These are phyloP conservation scores for Vidua chalybeata DNA, from an alignment of 2,113 vertebrate genomes.

Conservation along the genomic window DNA sequence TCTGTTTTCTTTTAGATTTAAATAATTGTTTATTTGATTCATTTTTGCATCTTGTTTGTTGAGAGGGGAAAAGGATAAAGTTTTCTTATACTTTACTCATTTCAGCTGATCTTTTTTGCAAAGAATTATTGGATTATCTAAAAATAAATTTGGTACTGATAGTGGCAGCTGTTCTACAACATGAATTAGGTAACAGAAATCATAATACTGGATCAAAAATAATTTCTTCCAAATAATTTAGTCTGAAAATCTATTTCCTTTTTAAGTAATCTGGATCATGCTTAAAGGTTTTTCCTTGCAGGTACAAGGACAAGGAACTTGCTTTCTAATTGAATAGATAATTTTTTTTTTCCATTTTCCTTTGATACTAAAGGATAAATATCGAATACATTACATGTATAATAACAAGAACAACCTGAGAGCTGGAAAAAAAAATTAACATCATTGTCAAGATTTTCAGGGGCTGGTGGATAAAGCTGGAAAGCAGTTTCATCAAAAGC, in stretches of 20 bases:
- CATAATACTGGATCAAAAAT: not conserved
- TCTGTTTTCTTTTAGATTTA: not conserved
- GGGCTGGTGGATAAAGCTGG: not conserved
- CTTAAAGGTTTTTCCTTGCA: not conserved
- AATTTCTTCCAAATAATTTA: not conserved
- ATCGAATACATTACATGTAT: fast-evolving
- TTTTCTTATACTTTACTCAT: not conserved
- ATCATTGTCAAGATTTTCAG: not conserved
- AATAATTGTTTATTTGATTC: not conserved
- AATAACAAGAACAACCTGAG: not conserved
- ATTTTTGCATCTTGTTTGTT: not conserved
- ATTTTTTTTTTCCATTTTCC: not conserved
- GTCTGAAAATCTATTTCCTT: not conserved
- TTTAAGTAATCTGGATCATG: not conserved
- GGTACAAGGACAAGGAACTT: not conserved
- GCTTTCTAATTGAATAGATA: not conserved
- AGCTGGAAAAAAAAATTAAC: not conserved
- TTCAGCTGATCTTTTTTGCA: not conserved
- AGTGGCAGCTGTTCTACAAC: not conserved
- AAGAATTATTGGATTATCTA: not conserved
- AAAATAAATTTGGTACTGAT: not conserved
- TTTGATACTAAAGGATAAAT: not conserved
- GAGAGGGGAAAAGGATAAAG: not conserved
- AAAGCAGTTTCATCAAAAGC: not conserved
- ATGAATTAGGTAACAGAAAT: not conserved